phyloP scores from a whole-genome alignment of 1,140 invertebrate species.

The Solen grandis region DNA sequence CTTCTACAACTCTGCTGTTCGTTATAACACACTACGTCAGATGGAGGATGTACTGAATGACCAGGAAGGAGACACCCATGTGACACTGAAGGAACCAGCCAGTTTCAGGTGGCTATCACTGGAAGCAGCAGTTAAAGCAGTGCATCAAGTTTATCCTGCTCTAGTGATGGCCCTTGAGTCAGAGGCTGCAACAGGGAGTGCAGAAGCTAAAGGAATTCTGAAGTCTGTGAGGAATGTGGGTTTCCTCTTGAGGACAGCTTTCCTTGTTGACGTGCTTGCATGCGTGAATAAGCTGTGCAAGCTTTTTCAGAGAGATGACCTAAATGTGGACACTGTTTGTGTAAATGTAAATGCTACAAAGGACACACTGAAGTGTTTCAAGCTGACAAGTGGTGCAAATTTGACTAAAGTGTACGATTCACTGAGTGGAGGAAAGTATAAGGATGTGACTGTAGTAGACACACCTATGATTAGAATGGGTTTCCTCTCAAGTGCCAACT shows the following conservation, averaged over 20 bases:
- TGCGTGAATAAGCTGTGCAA: conserved; percentile 26
- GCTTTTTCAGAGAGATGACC: conserved; percentile 18
- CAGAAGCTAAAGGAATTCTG: neutral
- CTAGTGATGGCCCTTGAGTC: neutral
- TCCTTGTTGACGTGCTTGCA: conserved; percentile 28
- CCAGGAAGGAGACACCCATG: neutral
- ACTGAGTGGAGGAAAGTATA: conserved; percentile 5
- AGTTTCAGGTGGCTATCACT: conserved; percentile 43
- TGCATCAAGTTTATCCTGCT: neutral
- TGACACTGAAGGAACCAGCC: conserved; percentile 38
- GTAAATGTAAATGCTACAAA: neutral
- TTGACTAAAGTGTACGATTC: neutral
- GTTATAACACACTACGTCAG: conserved; percentile 11
- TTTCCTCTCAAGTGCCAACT: conserved; percentile 8
- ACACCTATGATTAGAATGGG: neutral
- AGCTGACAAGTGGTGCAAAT: neutral
- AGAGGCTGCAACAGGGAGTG: neutral
- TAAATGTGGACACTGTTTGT: conserved; percentile 6
- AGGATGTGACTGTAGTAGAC: neutral
- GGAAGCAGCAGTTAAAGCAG: conserved; percentile 11
- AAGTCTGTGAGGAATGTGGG: neutral
- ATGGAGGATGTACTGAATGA: conserved; percentile 8
- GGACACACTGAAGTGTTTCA: neutral
- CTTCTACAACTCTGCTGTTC: conserved; percentile 44
- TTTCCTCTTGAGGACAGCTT: conserved; percentile 14